Conservation (phyloP, 2,888 invertebrate species). For the Eucera pruinosa region DNA sequence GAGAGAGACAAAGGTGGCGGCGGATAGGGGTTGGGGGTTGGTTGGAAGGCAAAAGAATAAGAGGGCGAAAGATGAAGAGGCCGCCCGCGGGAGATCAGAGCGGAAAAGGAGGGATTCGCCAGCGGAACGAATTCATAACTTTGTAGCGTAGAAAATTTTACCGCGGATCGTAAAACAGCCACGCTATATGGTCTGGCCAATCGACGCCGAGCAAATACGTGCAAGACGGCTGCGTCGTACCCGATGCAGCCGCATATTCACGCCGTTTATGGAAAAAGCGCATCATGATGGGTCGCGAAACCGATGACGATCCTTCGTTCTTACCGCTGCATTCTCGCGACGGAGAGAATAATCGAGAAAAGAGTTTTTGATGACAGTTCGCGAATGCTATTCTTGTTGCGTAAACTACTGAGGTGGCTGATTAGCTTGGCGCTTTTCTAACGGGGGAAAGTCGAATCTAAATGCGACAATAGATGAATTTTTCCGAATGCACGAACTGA, state of each 20-base stretch:
- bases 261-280: slow-evolving; percentile 35
- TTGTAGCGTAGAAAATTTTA: slow-evolving; percentile 74
- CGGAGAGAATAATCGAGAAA: not conserved
- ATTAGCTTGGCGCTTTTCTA: not conserved
- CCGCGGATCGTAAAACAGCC: slow-evolving; percentile 70
- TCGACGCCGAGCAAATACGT: slow-evolving; percentile 62
- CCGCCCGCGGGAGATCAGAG: not conserved
- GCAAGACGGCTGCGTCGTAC: slow-evolving; percentile 41
- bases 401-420: not conserved
- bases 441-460: too few species aligned
- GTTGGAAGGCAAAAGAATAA: slow-evolving; percentile 25
- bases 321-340: not conserved
- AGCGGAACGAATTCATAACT: slow-evolving; percentile 74
- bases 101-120: slow-evolving; percentile 14
- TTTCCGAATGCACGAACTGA: not conserved
- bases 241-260: slow-evolving; percentile 48
- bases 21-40: slow-evolving; percentile 2
- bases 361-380: not conserved
- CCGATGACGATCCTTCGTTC: slow-evolving; percentile 46
- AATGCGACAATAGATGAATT: not conserved
- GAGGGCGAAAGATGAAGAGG: slow-evolving; percentile 24
- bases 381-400: not conserved
- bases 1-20: slow-evolving; percentile 18
- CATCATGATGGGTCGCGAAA: slow-evolving; percentile 47
- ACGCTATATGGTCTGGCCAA: slow-evolving; percentile 59